A percentile compares a stretch with the other conserved stretches of the same genome.
Conservation (phyloP, 2,888 invertebrate genomes). For the Philonicus albiceps region DNA sequence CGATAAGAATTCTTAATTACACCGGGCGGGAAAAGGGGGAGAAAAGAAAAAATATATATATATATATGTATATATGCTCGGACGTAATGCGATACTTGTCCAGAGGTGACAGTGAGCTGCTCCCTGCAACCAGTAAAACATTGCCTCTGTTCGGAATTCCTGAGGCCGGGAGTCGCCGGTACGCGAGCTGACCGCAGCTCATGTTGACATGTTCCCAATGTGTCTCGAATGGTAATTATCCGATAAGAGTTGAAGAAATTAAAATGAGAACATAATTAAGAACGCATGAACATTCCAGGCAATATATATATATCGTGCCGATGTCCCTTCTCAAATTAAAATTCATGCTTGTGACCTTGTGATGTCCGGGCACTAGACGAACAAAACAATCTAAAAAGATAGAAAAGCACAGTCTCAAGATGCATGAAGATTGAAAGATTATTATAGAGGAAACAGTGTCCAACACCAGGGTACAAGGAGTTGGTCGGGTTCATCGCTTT, state of each 20-base stretch:
- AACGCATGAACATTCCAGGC: neutral
- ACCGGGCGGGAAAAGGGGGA: neutral
- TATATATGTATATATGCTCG: no score
- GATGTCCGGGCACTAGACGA: neutral
- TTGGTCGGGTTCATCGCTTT: neutral
- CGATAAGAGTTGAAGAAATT: slow-evolving; percentile 7
- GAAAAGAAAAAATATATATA: no score
- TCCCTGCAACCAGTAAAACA: neutral
- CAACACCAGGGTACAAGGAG: neutral
- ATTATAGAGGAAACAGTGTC: neutral
- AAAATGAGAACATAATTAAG: slow-evolving; percentile 33
- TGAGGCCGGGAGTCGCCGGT: neutral
- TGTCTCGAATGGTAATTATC: slow-evolving; percentile 23
- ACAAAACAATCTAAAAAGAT: neutral
- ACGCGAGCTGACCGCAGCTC: neutral
- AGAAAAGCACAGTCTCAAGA: neutral
- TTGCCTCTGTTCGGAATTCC: neutral
- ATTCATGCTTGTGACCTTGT: slow-evolving; percentile 15
- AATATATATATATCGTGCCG: slow-evolving; percentile 7
- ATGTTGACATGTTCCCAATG: slow-evolving; percentile 19
- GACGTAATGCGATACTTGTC: neutral
- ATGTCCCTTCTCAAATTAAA: slow-evolving; percentile 9
- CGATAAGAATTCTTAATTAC: neutral
- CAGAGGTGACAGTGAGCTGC: neutral
- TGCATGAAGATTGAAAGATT: neutral